Base-by-base conservation (phyloP, 2,797 vertebrate genomes). In the Bradypodion pumilum region DNA sequence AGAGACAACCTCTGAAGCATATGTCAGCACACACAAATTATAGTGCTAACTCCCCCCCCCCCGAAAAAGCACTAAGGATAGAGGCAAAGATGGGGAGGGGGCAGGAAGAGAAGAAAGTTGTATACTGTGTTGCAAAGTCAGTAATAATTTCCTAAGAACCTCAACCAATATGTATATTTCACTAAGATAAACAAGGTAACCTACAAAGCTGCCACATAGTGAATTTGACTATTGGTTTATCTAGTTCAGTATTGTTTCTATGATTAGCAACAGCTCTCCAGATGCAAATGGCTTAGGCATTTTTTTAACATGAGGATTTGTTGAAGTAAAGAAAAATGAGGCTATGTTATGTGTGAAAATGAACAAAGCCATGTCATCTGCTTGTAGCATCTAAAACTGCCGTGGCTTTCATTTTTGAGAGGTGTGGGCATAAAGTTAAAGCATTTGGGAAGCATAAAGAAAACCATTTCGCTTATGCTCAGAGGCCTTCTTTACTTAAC, bases 1-100 rank as follows among this genome's bases (percentile, higher is more conserved):
- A 81, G 68, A 0, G 56, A 1, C 5, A 74, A 63, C 60, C 44
- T 56, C 60, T 35, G 49, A 74, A 81, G 78, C 63, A 80, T 63
- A 75, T 85, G 72, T 69, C 52, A 69, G 49, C 40, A 40, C 19
- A 42, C 35, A 68, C 65, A 69, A 81, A 76, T 81, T 69, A 76
- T 75, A 60, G 49, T 29, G 42, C 32, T 78, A 40, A 35, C 35
- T 7, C 25, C 21, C 4, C 52, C 19, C 15, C 52, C 19, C 72
- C 46, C 46, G 12, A 25, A 1, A 79, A 79, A 65, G n/a, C 37
- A 1, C 23, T 19, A 59, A 16, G 16, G 42, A 27, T 8, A 29
- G 62, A 42, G 59, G 2, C 25, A 29, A 19, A 49, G 2, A 23
- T 2, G 32, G 21, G 21, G 27, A 32, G 7, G 13, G 7, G 8